These are phyloP conservation scores for Carassius auratus DNA, from an alignment of 2,113 vertebrate species.

Conservation along the genomic window DNA sequence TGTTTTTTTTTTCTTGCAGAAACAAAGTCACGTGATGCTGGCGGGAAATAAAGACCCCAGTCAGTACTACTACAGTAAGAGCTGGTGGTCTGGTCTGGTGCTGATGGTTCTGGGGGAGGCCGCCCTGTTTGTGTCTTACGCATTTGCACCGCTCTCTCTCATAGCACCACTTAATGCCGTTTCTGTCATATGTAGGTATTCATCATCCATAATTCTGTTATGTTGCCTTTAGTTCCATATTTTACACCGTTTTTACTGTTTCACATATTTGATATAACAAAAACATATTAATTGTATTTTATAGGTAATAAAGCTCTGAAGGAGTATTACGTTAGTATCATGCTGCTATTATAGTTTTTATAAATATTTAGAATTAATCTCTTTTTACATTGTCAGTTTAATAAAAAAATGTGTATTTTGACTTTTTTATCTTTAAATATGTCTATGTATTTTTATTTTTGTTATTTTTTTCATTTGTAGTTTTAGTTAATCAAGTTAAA, in stretches of 20 bases:
- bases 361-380: not conserved
- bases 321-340: not conserved
- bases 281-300: not conserved
- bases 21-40: slow-evolving; percentile 88
- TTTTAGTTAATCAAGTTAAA: not conserved
- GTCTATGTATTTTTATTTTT: too few relatives aligned
- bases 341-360: not conserved
- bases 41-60: slow-evolving; percentile 85
- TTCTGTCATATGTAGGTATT: slow-evolving; percentile 84
- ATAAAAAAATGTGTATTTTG: too few relatives aligned
- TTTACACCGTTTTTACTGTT: not conserved
- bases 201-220: not conserved
- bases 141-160: slow-evolving; percentile 90
- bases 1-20: slow-evolving; percentile 71
- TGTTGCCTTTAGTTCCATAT: not conserved
- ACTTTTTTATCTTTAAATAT: too few relatives aligned
- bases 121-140: slow-evolving; percentile 89
- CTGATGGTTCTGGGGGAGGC: slow-evolving; percentile 86
- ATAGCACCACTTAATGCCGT: slow-evolving; percentile 91
- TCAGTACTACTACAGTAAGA: slow-evolving; percentile 89
- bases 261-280: not conserved
- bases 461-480: not conserved
- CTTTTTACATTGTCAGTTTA: not conserved
- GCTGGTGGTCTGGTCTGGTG: slow-evolving; percentile 91
- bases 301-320: not conserved